Conservation (phyloP, 2,888 invertebrate genomes). For the Tipula confusa region DNA sequence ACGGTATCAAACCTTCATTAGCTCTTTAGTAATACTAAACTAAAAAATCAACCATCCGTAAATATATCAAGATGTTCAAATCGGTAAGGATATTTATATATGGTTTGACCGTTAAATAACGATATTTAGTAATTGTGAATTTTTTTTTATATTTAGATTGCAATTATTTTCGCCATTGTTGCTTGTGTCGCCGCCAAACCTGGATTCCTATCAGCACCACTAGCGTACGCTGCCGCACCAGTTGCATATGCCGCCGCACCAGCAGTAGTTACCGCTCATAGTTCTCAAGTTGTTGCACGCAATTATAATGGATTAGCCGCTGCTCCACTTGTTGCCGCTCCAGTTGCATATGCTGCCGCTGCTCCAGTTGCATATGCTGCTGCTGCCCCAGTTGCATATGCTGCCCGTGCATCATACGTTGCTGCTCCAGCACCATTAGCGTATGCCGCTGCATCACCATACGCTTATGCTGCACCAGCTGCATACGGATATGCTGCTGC, state of each 20-base stretch:
- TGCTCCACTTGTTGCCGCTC: conserved; percentile 39
- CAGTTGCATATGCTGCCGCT: too few relatives aligned
- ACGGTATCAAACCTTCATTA: not conserved
- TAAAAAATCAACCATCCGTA: not conserved
- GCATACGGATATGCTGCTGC: conserved; percentile 32
- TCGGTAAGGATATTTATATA: not conserved
- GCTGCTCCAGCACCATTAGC: conserved; percentile 44
- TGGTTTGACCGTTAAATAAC: too few relatives aligned
- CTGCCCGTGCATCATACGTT: conserved; percentile 43
- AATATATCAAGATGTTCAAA: not conserved
- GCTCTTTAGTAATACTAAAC: not conserved
- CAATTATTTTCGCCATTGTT: too few relatives aligned
- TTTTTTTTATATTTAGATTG: too few relatives aligned
- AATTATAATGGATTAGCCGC: conserved; percentile 54
- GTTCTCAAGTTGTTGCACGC: conserved; percentile 54
- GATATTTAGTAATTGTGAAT: too few relatives aligned
- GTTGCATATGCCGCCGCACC: conserved; percentile 58
- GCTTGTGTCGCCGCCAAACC: conserved; percentile 16
- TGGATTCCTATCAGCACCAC: conserved; percentile 43
- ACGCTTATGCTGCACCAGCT: conserved; percentile 42
- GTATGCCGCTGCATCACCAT: conserved; percentile 41
- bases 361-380: conserved; percentile 40
- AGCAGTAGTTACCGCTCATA: conserved; percentile 39
- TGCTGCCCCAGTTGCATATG: conserved; percentile 43
- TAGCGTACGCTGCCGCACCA: conserved; percentile 49